phyloP scores from a whole-genome alignment of 2,888 invertebrate species.

The Pemphredon lugubris region DNA sequence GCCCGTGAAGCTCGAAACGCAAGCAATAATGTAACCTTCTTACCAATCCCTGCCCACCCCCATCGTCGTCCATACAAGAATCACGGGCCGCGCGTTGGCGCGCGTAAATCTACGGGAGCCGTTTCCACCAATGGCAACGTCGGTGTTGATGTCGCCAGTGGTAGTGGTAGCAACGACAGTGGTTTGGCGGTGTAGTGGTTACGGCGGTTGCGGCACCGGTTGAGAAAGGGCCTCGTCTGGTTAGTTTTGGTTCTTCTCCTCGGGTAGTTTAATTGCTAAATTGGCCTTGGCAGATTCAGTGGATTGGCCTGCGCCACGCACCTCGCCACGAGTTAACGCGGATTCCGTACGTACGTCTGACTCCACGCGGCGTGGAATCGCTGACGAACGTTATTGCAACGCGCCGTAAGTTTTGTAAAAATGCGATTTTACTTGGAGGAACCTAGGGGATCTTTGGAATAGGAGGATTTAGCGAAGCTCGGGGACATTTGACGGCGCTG shows the following conservation, averaged over 20 bases:
- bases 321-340: constrained; percentile 17
- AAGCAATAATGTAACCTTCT: constrained; percentile 77
- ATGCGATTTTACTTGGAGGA: constrained; percentile 17
- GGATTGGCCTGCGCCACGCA: constrained; percentile 29
- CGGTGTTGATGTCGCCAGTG: constrained; percentile 23
- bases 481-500: constrained; percentile 20
- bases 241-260: constrained; percentile 73
- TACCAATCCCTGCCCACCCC: constrained; percentile 66
- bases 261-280: constrained; percentile 77
- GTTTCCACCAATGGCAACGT: constrained; percentile 43
- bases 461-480: constrained; percentile 22
- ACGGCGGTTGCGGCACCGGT: constrained; percentile 42
- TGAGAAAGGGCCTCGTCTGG: constrained; percentile 59
- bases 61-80: constrained; percentile 53
- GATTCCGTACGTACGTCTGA: not conserved
- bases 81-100: constrained; percentile 55
- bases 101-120: constrained; percentile 58
- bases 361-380: not conserved
- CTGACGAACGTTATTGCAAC: constrained; percentile 32
- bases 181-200: constrained; percentile 37
- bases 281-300: constrained; percentile 67
- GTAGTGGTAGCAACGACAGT: constrained; percentile 41
- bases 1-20: constrained; percentile 74
- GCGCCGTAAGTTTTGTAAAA: constrained; percentile 6
- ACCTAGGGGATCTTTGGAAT: constrained; percentile 1